Evolutionary conservation across 1,140 invertebrate species (phyloP), one percentile per base, ranked within the genome.

Genomic region (Drosophila sp.): DNA sequence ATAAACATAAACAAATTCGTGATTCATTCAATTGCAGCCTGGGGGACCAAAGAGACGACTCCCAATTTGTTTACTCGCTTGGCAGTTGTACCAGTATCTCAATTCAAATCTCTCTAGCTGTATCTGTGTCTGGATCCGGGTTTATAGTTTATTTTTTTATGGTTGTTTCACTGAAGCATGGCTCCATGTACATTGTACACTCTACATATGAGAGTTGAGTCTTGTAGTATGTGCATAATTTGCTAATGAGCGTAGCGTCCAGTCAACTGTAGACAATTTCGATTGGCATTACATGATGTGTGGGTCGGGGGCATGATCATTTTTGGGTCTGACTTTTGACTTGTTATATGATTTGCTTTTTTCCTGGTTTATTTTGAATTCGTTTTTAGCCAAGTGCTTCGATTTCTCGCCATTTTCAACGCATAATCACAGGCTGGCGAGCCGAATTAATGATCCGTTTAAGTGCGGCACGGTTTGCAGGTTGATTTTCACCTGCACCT

Each of bases 261-360:
- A 86, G 67, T 72, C 73, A 84, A 80, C 80, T 83, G 78, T 80
- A 79, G 65, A 80, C 58, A 70, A 77, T 77, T 75, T 70, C 40
- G 34, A 63, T 59, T 75, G 59, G 46, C 59, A 75, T 72, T 72
- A 75, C 72, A 63, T 64, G 67, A 29, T 65, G 69, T 54, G 64
- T 46, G 63, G 74, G 69, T 62, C 53, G 63, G 16, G 62, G 56
- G 75, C 70, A 58, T 11, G 53, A 34, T 65, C 34, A 38, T 46
- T 58, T 64, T 74, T 69, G 50, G 66, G 45, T 25, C 80, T 80
- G 77, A 86, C 81, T 84, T 86, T 84, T 77, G 80, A 80, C 81
- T 86, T 74, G 81, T 86, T 84, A 86, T 86, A 86, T 86, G 81
- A 84, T 84, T 84, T 74, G 64, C 29, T 21, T 56, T 84, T 76